Percentiles rank a stretch among this genome's conserved stretches.
Conservation (phyloP, 2,888 invertebrate species). For the Sphinx pinastri region DNA sequence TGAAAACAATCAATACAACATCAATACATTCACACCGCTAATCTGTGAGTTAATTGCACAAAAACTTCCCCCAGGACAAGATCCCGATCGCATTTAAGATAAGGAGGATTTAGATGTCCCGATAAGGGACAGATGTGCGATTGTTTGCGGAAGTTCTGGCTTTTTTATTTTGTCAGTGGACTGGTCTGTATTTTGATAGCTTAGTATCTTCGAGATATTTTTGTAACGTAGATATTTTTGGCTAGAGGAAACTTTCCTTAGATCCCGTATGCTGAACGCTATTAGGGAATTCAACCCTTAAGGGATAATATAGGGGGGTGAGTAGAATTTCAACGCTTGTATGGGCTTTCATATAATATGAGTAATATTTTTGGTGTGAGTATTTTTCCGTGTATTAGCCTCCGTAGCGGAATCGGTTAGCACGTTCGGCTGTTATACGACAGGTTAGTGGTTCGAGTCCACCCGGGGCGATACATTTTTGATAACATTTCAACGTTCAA, state of each 20-base stretch:
- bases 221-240: too few relatives aligned
- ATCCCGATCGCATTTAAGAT: slow-evolving; percentile 82
- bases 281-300: too few relatives aligned
- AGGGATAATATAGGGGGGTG: too few relatives aligned
- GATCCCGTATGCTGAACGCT: too few relatives aligned
- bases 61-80: slow-evolving; percentile 73
- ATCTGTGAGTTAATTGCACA: slow-evolving; percentile 77
- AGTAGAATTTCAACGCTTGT: too few relatives aligned
- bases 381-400: slow-evolving; percentile 37
- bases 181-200: neutral
- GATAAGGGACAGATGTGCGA: slow-evolving; percentile 78
- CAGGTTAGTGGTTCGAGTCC: slow-evolving; percentile 99
- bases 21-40: slow-evolving; percentile 66
- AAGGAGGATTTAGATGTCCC: slow-evolving; percentile 76
- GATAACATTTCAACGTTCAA: too few relatives aligned
- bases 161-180: slow-evolving; percentile 27
- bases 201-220: too few relatives aligned
- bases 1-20: slow-evolving; percentile 53
- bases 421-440: slow-evolving; percentile 99
- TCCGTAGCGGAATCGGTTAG: slow-evolving; percentile 89
- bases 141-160: slow-evolving; percentile 57
- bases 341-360: too few relatives aligned
- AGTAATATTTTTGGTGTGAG: too few relatives aligned
- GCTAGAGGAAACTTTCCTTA: too few relatives aligned
- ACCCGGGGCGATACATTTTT: slow-evolving; percentile 89